Evolutionary conservation across 2,113 vertebrate species (phyloP), one percentile per base, ranked within the genome.

Genomic region (Corvus cornix): DNA sequence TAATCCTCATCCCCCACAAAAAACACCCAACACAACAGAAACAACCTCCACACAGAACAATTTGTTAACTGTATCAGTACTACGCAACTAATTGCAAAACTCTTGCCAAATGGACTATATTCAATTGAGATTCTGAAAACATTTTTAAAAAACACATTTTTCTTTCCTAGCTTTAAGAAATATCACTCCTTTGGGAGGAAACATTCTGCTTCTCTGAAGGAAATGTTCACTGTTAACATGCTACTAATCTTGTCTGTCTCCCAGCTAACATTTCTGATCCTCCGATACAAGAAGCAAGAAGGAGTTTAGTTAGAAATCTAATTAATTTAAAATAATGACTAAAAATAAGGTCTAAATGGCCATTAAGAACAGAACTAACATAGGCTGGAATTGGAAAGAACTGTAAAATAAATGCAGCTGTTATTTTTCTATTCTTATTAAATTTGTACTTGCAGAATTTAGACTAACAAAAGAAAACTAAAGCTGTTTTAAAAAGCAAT

Each of bases 401-500:
- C 31, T 33, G 30, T 75, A 94, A 94, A 88, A 87, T 73, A 95
- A 92, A 73, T 1, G 9, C 28, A 86, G n/a, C 22, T 90, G 51
- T 63, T 88, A 70, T 55, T 90, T 74, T 85, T 77, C 35, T 26
- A 4, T 4, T 48, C 91, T 67, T 81, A 62, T 72, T 81, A 27
- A 70, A 84, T 49, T 31, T 67, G 35, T 68, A 90, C 39, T 92
- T 60, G 52, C 44, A 96, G 63, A 84, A 89, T 95, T 74, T 82
- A 89, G 75, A 83, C 53, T 84, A 89, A 67, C n/a, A 83, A 86
- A 78, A 95, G 58, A 88, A 67, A 83, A 56, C 56, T 89, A 75
- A 86, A 85, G 75, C 68, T 44, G 55, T 84, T 94, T 88, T 41
- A 72, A 95, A 88, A 84, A 94, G 87, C 89, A 92, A 93, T 2